Conservation (phyloP, 2,888 invertebrate species). For the Chrysolina haemoptera region DNA sequence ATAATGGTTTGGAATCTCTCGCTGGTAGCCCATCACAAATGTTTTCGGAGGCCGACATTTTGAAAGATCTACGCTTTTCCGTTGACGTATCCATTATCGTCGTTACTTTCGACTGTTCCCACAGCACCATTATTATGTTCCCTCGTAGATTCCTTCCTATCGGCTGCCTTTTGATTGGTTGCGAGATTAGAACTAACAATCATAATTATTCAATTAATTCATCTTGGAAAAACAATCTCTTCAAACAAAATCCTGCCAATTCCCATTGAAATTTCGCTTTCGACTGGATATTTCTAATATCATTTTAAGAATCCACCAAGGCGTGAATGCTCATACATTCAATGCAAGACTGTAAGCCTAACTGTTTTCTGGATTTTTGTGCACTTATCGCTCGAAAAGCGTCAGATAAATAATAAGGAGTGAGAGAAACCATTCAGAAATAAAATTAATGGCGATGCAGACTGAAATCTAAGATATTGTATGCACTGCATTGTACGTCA, state of each 20-base stretch:
- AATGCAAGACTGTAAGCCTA: slow-evolving; percentile 8
- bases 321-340: neutral
- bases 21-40: too few species aligned
- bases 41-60: too few species aligned
- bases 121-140: too few species aligned
- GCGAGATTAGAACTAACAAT: too few species aligned
- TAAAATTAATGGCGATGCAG: slow-evolving; percentile 31
- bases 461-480: slow-evolving; percentile 38
- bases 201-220: too few species aligned
- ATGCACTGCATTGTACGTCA: slow-evolving; percentile 27
- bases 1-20: too few species aligned
- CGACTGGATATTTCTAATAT: neutral
- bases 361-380: slow-evolving; percentile 25
- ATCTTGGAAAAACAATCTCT: neutral
- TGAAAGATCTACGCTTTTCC: too few species aligned
- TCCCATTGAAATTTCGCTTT: neutral
- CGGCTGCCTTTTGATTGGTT: too few species aligned
- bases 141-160: too few species aligned
- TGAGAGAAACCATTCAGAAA: slow-evolving; percentile 29
- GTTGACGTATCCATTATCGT: too few species aligned
- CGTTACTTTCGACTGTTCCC: too few species aligned
- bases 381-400: slow-evolving; percentile 17
- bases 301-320: neutral
- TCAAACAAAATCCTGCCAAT: neutral
- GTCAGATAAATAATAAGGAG: slow-evolving; percentile 30